Evolutionary conservation across 2,113 vertebrate genomes (phyloP).

Genomic region (Hippocampus abdominalis): DNA sequence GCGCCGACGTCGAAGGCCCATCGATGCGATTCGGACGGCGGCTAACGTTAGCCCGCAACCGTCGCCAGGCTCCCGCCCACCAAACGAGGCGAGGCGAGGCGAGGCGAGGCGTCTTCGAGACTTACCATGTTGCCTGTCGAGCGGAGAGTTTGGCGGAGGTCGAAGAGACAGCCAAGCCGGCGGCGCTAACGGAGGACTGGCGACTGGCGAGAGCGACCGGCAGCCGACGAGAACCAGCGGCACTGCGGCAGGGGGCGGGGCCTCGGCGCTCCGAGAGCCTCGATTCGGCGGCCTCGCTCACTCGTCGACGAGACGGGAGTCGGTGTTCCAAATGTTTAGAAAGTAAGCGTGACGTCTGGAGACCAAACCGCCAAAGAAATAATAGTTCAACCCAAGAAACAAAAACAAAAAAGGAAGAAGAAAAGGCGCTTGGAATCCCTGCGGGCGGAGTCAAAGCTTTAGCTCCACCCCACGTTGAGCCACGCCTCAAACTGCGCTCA

Average conservation of each 20-base stretch:
- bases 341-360: too few species aligned
- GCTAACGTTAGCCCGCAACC: background rate
- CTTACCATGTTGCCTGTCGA: background rate
- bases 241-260: constrained; percentile 3
- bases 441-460: too few species aligned
- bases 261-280: background rate
- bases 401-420: too few species aligned
- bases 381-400: too few species aligned
- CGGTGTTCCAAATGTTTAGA: too few species aligned
- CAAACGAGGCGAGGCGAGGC: too few species aligned
- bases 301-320: background rate
- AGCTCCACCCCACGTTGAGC: too few species aligned
- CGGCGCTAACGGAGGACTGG: background rate
- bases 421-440: too few species aligned
- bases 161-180: background rate
- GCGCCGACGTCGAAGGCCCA: background rate
- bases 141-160: background rate
- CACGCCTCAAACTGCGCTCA: too few species aligned
- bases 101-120: background rate
- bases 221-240: background rate
- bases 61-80: background rate
- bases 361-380: too few species aligned
- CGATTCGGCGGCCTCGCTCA: background rate
- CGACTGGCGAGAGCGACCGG: background rate
- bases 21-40: background rate